Percentiles rank a stretch among this genome's conserved stretches.
Evolutionary conservation across 2,113 vertebrate genomes (phyloP).

Genomic region (Phalacrocorax aristotelis): DNA sequence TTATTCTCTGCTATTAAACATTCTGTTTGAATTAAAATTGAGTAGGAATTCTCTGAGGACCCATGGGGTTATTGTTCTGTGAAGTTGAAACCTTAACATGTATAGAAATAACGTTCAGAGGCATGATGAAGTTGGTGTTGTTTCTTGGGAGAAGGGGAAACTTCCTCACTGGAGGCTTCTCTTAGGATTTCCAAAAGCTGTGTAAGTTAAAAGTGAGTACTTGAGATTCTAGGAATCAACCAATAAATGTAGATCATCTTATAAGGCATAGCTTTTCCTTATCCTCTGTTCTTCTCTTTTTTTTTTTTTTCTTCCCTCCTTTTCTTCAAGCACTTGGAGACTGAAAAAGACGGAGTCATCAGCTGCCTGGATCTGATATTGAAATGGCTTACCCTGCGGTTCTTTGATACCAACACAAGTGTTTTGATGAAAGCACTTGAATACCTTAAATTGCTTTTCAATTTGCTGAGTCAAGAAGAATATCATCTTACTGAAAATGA

Average conservation of each 20-base stretch:
- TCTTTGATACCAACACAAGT: constrained; percentile 98
- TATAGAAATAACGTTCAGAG: neutral
- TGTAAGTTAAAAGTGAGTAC: neutral
- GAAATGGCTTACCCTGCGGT: constrained; percentile 95
- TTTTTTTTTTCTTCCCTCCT: neutral
- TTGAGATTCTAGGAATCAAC: neutral
- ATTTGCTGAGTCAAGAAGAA: constrained; percentile 85
- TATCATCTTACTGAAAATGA: constrained; percentile 96
- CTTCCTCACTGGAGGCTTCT: neutral
- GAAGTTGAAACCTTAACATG: neutral
- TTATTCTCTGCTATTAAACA: neutral
- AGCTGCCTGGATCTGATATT: constrained; percentile 93
- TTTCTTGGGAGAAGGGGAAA: neutral
- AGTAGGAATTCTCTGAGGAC: neutral
- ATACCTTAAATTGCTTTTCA: constrained; percentile 93
- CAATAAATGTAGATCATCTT: neutral
- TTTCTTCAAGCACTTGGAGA: constrained; percentile 87
- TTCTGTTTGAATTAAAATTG: neutral
- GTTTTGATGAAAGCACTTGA: constrained; percentile 96
- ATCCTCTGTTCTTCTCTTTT: neutral
- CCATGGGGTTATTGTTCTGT: neutral
- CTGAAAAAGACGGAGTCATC: constrained; percentile 90
- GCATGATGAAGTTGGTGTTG: neutral
- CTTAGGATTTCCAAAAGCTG: neutral
- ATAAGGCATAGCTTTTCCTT: neutral